Conservation (phyloP, 1,140 invertebrate genomes). For the Campoletis sonorensis region DNA sequence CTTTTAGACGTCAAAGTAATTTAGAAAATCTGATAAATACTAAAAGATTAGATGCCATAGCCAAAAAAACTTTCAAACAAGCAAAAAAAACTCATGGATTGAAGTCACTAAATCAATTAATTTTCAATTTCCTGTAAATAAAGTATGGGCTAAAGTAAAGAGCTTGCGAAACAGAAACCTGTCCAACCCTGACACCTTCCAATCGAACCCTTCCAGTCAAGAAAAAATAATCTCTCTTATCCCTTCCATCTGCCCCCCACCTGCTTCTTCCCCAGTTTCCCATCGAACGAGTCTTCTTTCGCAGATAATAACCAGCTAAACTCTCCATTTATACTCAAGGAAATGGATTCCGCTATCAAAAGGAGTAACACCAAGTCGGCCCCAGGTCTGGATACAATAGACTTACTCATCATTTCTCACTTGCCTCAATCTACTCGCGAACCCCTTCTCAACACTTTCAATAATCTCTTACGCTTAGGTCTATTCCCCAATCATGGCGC, state of each 20-base stretch:
- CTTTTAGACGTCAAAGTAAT: no score
- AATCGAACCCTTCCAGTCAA: neutral
- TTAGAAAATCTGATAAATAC: no score
- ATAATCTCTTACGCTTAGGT: neutral
- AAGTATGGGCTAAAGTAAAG: neutral
- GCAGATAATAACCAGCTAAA: neutral
- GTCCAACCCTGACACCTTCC: neutral
- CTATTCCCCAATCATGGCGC: no score
- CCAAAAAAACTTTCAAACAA: no score
- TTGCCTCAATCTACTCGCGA: neutral
- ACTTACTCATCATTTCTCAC: neutral
- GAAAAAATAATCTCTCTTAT: constrained; percentile 23
- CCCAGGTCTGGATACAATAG: neutral
- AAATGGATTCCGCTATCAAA: neutral
- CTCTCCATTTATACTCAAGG: neutral
- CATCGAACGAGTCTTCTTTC: no score
- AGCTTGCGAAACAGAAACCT: neutral
- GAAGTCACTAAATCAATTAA: no score
- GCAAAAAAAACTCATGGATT: no score
- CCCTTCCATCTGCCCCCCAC: no score
- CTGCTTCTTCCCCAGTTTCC: no score
- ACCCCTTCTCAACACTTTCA: neutral
- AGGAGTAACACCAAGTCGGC: neutral
- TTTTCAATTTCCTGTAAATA: neutral
- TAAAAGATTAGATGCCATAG: no score